These are phyloP conservation scores for Chaetodon auriga DNA, from an alignment of 2,113 vertebrate genomes.

Conservation along the genomic window DNA sequence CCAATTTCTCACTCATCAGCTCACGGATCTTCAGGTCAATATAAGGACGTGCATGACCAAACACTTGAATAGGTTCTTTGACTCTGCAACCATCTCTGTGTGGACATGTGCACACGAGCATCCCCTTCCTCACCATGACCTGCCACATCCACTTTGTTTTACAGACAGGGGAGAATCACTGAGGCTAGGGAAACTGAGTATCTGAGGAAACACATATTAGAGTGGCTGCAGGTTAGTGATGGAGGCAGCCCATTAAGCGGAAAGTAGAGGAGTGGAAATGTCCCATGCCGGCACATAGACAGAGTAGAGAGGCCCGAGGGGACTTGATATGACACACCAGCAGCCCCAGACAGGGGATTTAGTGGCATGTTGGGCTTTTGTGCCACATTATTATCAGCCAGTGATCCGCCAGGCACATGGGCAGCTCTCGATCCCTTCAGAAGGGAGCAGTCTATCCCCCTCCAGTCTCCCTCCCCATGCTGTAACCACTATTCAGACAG, in stretches of 20 bases:
- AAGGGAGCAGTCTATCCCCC: conserved; percentile 63
- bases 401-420: conserved; percentile 74
- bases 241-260: conserved; percentile 60
- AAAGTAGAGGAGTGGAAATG: conserved; percentile 65
- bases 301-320: conserved; percentile 61
- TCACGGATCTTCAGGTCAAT: conserved; percentile 14
- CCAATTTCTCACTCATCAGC: conserved; percentile 10
- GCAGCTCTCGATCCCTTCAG: conserved; percentile 69
- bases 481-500: conserved; percentile 62
- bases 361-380: conserved; percentile 74
- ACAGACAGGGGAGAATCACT: conserved; percentile 51
- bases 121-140: conserved; percentile 39
- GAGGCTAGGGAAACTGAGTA: conserved; percentile 56
- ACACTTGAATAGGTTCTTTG: conserved; percentile 2
- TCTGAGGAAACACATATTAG: conserved; percentile 63
- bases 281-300: conserved; percentile 51
- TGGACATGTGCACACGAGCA: conserved; percentile 18
- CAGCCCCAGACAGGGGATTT: conserved; percentile 70
- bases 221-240: conserved; percentile 70
- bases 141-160: conserved; percentile 57
- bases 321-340: conserved; percentile 72
- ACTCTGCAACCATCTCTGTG: not conserved
- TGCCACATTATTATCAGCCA: conserved; percentile 79
- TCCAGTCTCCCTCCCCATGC: conserved; percentile 60
- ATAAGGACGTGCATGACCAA: conserved; percentile 4